phyloP scores from a whole-genome alignment of 2,113 vertebrate genomes.

The Petroica traversi region DNA sequence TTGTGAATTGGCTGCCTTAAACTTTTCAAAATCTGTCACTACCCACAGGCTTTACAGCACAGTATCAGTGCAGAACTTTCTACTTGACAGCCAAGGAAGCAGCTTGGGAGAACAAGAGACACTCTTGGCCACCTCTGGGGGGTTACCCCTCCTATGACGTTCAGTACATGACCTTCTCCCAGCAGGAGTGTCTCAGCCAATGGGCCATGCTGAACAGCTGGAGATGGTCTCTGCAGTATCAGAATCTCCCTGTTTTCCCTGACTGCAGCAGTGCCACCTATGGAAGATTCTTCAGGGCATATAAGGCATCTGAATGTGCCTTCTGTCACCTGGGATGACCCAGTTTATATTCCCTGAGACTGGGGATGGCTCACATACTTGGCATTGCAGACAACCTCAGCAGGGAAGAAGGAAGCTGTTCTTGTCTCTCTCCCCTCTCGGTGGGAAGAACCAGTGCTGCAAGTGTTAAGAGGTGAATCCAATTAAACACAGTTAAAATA shows the following conservation, averaged over 20 bases:
- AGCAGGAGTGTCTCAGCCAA: background rate
- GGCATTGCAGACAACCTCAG: background rate
- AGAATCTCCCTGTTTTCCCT: background rate
- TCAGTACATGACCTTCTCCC: background rate
- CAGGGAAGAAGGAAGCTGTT: background rate
- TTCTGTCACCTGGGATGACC: background rate
- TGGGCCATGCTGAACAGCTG: background rate
- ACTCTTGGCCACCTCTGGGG: background rate
- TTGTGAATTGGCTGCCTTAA: background rate
- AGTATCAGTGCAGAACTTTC: background rate
- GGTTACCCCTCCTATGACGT: rapidly evolving
- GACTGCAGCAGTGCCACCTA: rapidly evolving
- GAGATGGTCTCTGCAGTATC: background rate
- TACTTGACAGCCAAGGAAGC: background rate
- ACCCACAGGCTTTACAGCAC: background rate
- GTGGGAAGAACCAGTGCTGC: background rate
- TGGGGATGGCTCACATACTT: background rate
- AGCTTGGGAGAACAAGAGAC: background rate
- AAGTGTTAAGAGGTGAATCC: background rate
- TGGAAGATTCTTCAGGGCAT: background rate
- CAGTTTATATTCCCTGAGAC: background rate
- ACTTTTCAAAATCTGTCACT: background rate
- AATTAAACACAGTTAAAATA: background rate
- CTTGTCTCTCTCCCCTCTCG: background rate
- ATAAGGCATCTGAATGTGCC: background rate